Base-by-base conservation (phyloP, 1,140 invertebrate species). In the Drosophila prosaltans region DNA sequence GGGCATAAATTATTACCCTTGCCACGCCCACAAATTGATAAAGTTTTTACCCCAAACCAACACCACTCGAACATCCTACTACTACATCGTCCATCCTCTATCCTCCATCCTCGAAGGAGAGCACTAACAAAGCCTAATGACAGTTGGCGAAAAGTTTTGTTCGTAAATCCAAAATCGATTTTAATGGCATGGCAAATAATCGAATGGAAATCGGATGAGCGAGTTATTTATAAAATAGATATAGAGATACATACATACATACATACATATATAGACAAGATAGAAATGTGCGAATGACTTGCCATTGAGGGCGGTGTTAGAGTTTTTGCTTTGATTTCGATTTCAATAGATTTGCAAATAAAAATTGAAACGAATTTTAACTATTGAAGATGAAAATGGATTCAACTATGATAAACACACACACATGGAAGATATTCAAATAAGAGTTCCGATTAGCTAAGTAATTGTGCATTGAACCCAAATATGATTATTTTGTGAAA, bases 161-260 rank as follows among this genome's bases (percentile, higher is more conserved):
- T 57, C 65, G 48, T 51, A 5, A 68, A 72, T 66, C 64, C 59
- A 77, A 88, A 88, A 88, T 89, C 83, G 83, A 88, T 88, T 88
- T 81, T 88, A 88, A 89, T 88, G 80, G 80, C 84, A 83, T 77
- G 67, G 84, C 83, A 88, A 88, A 88, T 88, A 88, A 88, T 70
- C 65, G 68, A 83, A 88, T 83, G 73, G 72, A 79, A 79, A 79
- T 79, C 45, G 45, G 45, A 21, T 51, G 45, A 51, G 45, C 69
- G 83, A 75, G 71, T 86, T 86, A 80, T 85, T 88, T 85, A 85
- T 86, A 48, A 51, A 51, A 51, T 51, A 51, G 45, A 51, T 16
- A 51, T 16, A 51, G 45, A 51, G 16, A 48, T n/a, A 48, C 40
- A 41, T 10, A 41, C 1, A 3, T 3, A 41, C 10, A 41, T 41